A percentile compares a stretch with the other conserved stretches of the same genome.
These are phyloP conservation scores for fruit fly (Drosophila melanogaster) DNA, from an alignment of 1,140 invertebrate genomes.

Conservation along the genomic window DNA sequence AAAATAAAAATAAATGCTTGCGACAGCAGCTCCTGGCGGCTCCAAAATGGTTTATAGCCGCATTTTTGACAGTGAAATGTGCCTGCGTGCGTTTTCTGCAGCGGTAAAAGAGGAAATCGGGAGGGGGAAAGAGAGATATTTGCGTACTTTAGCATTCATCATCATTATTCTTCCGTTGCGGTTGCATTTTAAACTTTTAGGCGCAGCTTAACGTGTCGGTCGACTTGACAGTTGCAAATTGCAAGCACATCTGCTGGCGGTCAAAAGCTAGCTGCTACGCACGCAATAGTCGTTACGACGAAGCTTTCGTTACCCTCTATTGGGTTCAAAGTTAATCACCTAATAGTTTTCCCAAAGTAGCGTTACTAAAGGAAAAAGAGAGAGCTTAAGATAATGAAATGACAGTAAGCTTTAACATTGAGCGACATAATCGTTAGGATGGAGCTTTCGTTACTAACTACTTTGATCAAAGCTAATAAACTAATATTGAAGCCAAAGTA, in stretches of 20 bases:
- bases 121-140: slow-evolving; percentile 67
- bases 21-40: slow-evolving; percentile 40
- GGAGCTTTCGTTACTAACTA: slow-evolving; percentile 3
- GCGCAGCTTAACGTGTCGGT: slow-evolving; percentile 64
- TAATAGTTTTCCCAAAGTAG: background rate
- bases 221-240: slow-evolving; percentile 77
- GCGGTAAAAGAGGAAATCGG: slow-evolving; percentile 22
- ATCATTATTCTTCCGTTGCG: slow-evolving; percentile 74
- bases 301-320: slow-evolving; percentile 6
- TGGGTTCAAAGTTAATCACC: background rate
- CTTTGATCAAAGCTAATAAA: background rate
- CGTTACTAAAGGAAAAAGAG: background rate
- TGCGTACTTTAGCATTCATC: slow-evolving; percentile 81
- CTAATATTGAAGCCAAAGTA: background rate
- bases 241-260: slow-evolving; percentile 19
- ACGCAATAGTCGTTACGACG: slow-evolving; percentile 21
- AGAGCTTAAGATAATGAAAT: too few species aligned
- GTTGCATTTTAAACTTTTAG: slow-evolving; percentile 66
- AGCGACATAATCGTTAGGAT: slow-evolving; percentile 17
- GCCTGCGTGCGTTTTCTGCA: slow-evolving; percentile 59
- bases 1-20: slow-evolving; percentile 41
- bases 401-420: too few species aligned
- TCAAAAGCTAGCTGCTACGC: slow-evolving; percentile 28
- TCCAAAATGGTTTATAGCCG: slow-evolving; percentile 62
- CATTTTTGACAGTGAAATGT: slow-evolving; percentile 79